phyloP scores from a whole-genome alignment of 1,140 invertebrate species.

The Ptiloglossa arizonensis region DNA sequence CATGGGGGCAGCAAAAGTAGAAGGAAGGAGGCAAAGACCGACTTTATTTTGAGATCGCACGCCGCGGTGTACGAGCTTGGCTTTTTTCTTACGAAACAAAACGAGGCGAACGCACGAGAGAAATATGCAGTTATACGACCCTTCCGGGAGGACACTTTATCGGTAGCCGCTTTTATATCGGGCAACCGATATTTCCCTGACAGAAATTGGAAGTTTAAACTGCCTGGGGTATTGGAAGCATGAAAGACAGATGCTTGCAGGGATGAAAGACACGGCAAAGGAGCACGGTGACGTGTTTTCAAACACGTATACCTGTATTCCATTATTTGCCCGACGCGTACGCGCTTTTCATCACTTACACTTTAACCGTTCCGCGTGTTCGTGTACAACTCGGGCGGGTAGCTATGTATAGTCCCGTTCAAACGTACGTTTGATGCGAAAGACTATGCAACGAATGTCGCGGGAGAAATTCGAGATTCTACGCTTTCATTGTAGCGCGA shows the following conservation, averaged over 20 bases:
- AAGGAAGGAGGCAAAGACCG: neutral
- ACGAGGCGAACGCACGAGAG: slow-evolving; percentile 1
- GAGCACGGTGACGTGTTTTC: slow-evolving; percentile 14
- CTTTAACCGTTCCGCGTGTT: too few relatives aligned
- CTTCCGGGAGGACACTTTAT: slow-evolving; percentile 31
- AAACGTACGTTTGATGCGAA: slow-evolving; percentile 3
- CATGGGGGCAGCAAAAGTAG: slow-evolving; percentile 6
- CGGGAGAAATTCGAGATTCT: neutral
- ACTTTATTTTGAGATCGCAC: slow-evolving; percentile 41
- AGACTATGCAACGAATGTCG: neutral
- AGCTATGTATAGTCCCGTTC: too few relatives aligned
- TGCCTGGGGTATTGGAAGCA: neutral
- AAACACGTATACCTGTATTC: neutral
- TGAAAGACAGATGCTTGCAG: slow-evolving; percentile 7
- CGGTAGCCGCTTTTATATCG: slow-evolving; percentile 15
- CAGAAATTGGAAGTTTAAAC: slow-evolving; percentile 47
- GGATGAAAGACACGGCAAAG: slow-evolving; percentile 15
- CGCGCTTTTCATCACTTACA: neutral
- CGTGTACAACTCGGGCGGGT: neutral
- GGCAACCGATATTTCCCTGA: slow-evolving; percentile 35
- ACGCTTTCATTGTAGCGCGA: neutral
- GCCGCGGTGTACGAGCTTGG: neutral
- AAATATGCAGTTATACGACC: slow-evolving; percentile 41
- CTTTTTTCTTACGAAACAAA: slow-evolving; percentile 30
- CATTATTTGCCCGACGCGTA: neutral